phyloP scores from a whole-genome alignment of 2,797 vertebrate species.

The Gambusia yucatana region DNA sequence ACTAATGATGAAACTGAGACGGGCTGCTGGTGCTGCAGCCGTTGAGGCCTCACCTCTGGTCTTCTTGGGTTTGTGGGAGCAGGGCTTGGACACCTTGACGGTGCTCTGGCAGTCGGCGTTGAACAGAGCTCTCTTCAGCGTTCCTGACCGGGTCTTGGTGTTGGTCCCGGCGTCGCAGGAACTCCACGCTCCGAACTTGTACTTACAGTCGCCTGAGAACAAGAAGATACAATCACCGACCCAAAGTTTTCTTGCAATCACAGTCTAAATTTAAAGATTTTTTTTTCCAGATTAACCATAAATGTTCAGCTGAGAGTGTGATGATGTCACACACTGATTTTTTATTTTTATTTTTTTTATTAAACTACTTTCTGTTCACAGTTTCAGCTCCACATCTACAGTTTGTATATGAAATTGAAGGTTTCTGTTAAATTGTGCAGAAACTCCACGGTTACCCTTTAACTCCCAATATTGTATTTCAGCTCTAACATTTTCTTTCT shows the following conservation, averaged over 20 bases:
- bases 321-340: neutral
- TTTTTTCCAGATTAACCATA: neutral
- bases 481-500: neutral
- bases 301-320: neutral
- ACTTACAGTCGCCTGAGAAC: slow-evolving; percentile 91
- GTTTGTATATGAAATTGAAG: neutral
- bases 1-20: too few species aligned
- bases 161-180: slow-evolving; percentile 85
- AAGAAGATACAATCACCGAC: neutral
- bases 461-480: neutral
- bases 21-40: too few species aligned
- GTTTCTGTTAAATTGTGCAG: neutral
- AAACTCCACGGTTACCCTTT: neutral
- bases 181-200: slow-evolving; percentile 92
- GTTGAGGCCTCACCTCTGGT: slow-evolving; percentile 50
- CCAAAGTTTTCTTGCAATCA: neutral
- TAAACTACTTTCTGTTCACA: neutral
- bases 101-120: slow-evolving; percentile 89
- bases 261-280: neutral
- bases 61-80: slow-evolving; percentile 85
- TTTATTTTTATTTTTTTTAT: too few species aligned
- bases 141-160: slow-evolving; percentile 87
- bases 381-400: neutral
- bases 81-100: slow-evolving; percentile 91
- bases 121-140: slow-evolving; percentile 90